Percentiles rank a stretch among this genome's conserved stretches.
Conservation (phyloP, 1,140 invertebrate genomes). For the Drosophila ogumai region DNA sequence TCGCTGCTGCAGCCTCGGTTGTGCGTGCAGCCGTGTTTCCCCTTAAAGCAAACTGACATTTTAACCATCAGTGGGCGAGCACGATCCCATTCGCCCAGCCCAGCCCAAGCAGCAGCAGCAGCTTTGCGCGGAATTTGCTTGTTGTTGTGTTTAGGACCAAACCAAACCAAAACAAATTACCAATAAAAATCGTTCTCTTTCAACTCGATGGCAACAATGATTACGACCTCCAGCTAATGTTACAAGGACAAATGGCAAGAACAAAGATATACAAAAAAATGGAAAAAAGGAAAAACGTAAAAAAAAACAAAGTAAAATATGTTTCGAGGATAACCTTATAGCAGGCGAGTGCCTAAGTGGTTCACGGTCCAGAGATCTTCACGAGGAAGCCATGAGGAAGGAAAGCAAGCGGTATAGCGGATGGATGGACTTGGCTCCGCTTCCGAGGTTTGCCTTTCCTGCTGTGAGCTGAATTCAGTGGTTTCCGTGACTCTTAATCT, state of each 20-base stretch:
- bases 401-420: slow-evolving; percentile 1
- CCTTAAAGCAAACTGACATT: slow-evolving; percentile 35
- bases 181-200: slow-evolving; percentile 75
- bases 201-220: slow-evolving; percentile 66
- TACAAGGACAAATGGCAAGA: slow-evolving; percentile 49
- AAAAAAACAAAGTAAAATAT: slow-evolving; percentile 20
- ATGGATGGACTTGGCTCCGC: slow-evolving; percentile 1
- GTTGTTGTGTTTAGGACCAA: slow-evolving; percentile 69
- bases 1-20: slow-evolving; percentile 58
- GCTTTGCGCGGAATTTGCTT: slow-evolving; percentile 73
- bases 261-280: slow-evolving; percentile 24
- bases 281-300: slow-evolving; percentile 23
- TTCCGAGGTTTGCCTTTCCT: slow-evolving; percentile 7
- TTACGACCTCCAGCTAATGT: slow-evolving; percentile 45
- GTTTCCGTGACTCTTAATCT: slow-evolving; percentile 1
- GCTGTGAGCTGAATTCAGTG: slow-evolving; percentile 3
- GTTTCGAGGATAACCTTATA: slow-evolving; percentile 27
- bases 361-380: slow-evolving; percentile 23
- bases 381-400: slow-evolving; percentile 2
- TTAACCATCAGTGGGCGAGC: slow-evolving; percentile 30
- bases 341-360: slow-evolving; percentile 20
- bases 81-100: slow-evolving; percentile 18
- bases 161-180: slow-evolving; percentile 60
- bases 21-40: slow-evolving; percentile 20
- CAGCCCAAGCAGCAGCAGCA: slow-evolving; percentile 35